Evolutionary conservation across 2,888 invertebrate species (phyloP).

Genomic region (Caenorhabditis imperialis): DNA sequence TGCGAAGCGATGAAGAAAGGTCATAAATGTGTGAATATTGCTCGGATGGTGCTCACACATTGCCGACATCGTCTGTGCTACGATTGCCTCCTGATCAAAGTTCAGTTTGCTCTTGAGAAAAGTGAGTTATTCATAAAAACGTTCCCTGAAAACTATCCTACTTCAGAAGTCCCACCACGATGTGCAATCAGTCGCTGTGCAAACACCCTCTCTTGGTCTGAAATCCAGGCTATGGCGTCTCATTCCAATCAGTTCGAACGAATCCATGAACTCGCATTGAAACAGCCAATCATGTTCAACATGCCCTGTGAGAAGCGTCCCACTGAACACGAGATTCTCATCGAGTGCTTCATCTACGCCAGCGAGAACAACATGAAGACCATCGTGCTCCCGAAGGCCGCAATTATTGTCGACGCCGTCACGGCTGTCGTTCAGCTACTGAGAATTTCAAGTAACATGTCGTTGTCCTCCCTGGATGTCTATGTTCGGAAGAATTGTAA

Average conservation of each 20-base stretch:
- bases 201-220: constrained; percentile 49
- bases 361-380: constrained; percentile 57
- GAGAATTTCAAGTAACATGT: constrained; percentile 44
- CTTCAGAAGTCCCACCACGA: constrained; percentile 46
- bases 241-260: constrained; percentile 24
- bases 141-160: background rate
- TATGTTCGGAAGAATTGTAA: constrained; percentile 41
- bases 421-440: constrained; percentile 61
- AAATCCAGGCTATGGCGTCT: constrained; percentile 39
- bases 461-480: constrained; percentile 52
- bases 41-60: constrained; percentile 60
- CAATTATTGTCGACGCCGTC: constrained; percentile 54
- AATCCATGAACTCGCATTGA: constrained; percentile 33
- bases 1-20: constrained; percentile 40
- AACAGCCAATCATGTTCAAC: constrained; percentile 26
- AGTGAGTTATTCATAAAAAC: constrained; percentile 7
- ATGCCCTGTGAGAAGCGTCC: constrained; percentile 37
- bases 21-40: constrained; percentile 63
- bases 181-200: constrained; percentile 56
- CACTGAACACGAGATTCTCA: constrained; percentile 46
- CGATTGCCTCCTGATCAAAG: constrained; percentile 58
- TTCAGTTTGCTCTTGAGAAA: constrained; percentile 47
- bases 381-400: constrained; percentile 55
- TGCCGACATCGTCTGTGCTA: constrained; percentile 67
- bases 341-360: constrained; percentile 63